phyloP scores from a whole-genome alignment of 2,113 vertebrate genomes.

The Colaptes auratus region DNA sequence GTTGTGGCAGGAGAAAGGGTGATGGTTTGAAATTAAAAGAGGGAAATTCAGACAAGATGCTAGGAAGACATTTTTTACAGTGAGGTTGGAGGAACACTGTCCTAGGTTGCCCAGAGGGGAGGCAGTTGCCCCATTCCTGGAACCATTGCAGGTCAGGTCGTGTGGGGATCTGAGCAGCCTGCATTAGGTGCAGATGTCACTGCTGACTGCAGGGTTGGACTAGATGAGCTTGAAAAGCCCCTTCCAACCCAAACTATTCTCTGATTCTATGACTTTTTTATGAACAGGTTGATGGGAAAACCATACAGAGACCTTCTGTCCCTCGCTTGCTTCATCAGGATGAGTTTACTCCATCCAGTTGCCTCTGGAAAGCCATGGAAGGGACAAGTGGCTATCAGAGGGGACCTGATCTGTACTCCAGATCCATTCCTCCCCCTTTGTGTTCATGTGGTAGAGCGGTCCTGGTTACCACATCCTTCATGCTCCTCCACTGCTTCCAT shows the following conservation, averaged over 20 bases:
- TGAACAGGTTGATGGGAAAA: neutral
- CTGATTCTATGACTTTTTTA: neutral
- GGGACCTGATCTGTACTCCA: neutral
- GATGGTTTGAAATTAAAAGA: neutral
- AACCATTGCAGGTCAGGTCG: neutral
- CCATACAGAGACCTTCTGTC: neutral
- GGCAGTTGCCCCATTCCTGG: neutral
- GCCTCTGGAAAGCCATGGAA: neutral
- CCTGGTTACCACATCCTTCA: neutral
- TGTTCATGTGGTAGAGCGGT: neutral
- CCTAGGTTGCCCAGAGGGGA: neutral
- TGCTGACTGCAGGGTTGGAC: neutral
- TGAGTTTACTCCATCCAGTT: neutral
- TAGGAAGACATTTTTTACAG: neutral
- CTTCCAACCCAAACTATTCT: neutral
- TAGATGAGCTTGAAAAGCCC: neutral
- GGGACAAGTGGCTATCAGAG: rapidly evolving
- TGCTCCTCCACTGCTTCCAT: neutral
- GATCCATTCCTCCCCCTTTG: neutral
- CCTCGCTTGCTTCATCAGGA: neutral
- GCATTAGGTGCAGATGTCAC: neutral
- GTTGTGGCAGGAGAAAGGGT: neutral
- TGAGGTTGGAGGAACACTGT: neutral
- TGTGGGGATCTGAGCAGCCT: neutral
- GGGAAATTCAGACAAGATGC: neutral